Evolutionary conservation across 92 coral and sea anemone species (phyloP), one percentile per base, ranked within the genome.

Genomic region (Zoanthus gigantus): DNA sequence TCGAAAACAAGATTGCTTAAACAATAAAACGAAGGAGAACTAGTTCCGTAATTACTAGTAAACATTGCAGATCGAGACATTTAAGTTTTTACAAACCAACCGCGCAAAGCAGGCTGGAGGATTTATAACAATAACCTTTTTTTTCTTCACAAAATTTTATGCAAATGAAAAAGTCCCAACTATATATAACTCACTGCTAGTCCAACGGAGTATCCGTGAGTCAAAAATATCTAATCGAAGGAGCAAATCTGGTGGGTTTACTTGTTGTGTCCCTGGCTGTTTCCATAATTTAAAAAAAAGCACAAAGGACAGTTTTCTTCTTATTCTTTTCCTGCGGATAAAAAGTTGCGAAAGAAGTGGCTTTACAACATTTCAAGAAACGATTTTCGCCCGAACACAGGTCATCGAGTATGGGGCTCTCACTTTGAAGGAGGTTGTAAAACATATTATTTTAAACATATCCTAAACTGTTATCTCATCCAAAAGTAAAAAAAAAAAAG

Each of bases 261-360:
- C 89, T 57, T 86, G 66, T 18, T 89, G 92, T 84, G 92, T 89
- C 52, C 92, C 92, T 45, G 86, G 75, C 44, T 90, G 90, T 58
- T 90, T 31, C 75, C 78, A 76, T 86, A 90, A 90, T 37, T 85
- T 72, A 9, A 86, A 86, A 45, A 86, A 85, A 60, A 23, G 23
- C 65, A 67, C 72, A 90, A 86, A 74, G 71, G 89, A 6, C 71
- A 82, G 5, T 78, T 89, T n/a, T 90, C 86, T 14, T 90, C 77
- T 46, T 90, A 66, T 72, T 9, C 23, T 58, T 74, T 90, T 71
- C 86, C 90, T 29, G 65, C 17, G 63, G 79, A 76, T 54, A 57
- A 67, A 46, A 66, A 57, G 5, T 61, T 90, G 23, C 84, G 90
- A 78, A 67, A 77, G 54, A 30, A n/a, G 17, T 85, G 92, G 90